Evolutionary conservation across 2,888 invertebrate species (phyloP).

Genomic region (Microplitis deprimator): DNA sequence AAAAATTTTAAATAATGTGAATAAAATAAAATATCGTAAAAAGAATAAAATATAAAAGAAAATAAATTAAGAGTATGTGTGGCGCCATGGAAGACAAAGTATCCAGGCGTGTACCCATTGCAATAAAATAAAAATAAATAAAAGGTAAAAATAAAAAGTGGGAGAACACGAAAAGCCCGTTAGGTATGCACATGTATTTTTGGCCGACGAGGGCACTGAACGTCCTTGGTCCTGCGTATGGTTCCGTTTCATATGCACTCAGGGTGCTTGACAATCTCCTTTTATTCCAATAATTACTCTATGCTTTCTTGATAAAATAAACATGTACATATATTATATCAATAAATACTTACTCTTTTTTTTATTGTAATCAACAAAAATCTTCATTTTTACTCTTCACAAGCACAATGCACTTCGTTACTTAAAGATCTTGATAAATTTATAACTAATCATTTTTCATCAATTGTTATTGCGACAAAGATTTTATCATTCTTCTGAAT

Average conservation of each 20-base stretch:
- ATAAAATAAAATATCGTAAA: background rate
- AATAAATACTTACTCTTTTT: background rate
- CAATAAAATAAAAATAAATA: background rate
- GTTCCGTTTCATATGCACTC: conserved; percentile 11
- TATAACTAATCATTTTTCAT: background rate
- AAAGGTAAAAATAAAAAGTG: background rate
- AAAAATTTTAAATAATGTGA: background rate
- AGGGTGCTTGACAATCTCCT: background rate
- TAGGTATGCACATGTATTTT: conserved; percentile 49
- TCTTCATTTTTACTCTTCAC: background rate
- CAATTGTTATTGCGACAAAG: background rate
- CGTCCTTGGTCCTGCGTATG: conserved; percentile 58
- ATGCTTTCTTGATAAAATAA: background rate
- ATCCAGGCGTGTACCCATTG: background rate
- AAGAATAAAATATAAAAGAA: conserved; percentile 2
- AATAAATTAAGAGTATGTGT: background rate
- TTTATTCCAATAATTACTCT: background rate
- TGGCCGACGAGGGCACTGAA: conserved; percentile 58
- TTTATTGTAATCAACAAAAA: background rate
- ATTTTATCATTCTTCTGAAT: background rate
- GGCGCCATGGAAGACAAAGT: conserved; percentile 8
- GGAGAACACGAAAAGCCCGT: conserved; percentile 38
- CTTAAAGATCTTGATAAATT: background rate
- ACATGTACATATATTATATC: background rate
- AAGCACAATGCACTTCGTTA: background rate